These are phyloP conservation scores for Aphaenogaster rudis DNA, from an alignment of 1,140 invertebrate genomes.

Conservation along the genomic window DNA sequence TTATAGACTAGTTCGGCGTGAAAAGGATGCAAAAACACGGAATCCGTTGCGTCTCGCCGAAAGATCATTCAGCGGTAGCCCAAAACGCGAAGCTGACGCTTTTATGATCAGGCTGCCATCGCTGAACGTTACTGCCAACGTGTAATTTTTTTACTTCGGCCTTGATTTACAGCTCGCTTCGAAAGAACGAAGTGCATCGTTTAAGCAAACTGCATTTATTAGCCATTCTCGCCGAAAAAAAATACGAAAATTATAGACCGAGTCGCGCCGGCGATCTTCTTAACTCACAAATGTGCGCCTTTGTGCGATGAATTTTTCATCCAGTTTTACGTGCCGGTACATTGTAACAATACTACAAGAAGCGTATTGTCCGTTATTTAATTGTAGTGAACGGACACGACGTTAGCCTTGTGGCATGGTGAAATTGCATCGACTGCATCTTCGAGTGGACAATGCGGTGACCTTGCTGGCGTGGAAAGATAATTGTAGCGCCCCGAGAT, in stretches of 20 bases:
- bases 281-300: neutral
- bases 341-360: neutral
- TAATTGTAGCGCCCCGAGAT: conserved; percentile 24
- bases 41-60: neutral
- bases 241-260: neutral
- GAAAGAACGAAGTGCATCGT: neutral
- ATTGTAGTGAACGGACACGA: conserved; percentile 21
- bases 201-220: conserved; percentile 34
- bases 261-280: neutral
- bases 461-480: conserved; percentile 5
- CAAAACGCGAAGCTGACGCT: conserved; percentile 35
- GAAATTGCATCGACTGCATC: conserved; percentile 45
- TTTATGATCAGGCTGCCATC: conserved; percentile 61
- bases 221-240: neutral
- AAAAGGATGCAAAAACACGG: conserved; percentile 22
- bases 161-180: conserved; percentile 46
- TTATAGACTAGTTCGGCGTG: neutral
- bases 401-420: conserved; percentile 38
- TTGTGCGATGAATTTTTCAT: neutral
- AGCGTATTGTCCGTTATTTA: neutral
- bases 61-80: conserved; percentile 4
- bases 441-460: conserved; percentile 44
- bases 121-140: conserved; percentile 35
- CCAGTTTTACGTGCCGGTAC: neutral
- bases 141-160: conserved; percentile 32